Percentiles rank a stretch among this genome's conserved stretches.
Conservation (phyloP, 2,113 vertebrate genomes). For the Marcusenius ussheri region DNA sequence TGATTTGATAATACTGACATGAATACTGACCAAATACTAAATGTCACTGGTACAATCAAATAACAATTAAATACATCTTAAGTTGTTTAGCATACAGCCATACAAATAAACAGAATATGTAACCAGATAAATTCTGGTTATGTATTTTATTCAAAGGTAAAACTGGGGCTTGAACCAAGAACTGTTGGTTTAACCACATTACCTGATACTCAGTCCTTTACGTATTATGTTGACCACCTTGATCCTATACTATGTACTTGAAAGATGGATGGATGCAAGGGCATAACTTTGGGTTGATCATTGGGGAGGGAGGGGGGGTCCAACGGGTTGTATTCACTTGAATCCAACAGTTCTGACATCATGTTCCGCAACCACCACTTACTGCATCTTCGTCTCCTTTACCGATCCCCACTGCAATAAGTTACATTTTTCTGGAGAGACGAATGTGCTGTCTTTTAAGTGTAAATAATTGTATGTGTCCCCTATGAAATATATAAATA, state of each 20-base stretch:
- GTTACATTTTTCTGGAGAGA: not conserved
- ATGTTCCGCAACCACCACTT: no score
- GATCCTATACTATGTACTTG: not conserved
- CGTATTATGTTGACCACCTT: not conserved
- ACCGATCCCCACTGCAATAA: not conserved
- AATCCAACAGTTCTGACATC: not conserved
- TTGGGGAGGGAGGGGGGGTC: not conserved
- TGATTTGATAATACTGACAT: not conserved
- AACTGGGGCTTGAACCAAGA: not conserved
- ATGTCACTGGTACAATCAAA: not conserved
- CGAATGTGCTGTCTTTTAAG: not conserved
- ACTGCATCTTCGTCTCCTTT: not conserved
- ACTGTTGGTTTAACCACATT: not conserved
- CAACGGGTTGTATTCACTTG: not conserved
- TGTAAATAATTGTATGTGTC: slow-evolving; percentile 9
- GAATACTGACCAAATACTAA: not conserved
- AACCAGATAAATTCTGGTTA: not conserved
- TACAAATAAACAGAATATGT: not conserved
- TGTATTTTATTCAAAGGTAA: not conserved
- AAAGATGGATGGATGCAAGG: not conserved
- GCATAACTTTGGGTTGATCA: not conserved
- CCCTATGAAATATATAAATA: not conserved
- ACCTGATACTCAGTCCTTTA: not conserved
- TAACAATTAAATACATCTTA: not conserved
- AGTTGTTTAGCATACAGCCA: not conserved